Base-by-base conservation (phyloP, 2,888 invertebrate genomes). In the Chrysina gloriosa region DNA sequence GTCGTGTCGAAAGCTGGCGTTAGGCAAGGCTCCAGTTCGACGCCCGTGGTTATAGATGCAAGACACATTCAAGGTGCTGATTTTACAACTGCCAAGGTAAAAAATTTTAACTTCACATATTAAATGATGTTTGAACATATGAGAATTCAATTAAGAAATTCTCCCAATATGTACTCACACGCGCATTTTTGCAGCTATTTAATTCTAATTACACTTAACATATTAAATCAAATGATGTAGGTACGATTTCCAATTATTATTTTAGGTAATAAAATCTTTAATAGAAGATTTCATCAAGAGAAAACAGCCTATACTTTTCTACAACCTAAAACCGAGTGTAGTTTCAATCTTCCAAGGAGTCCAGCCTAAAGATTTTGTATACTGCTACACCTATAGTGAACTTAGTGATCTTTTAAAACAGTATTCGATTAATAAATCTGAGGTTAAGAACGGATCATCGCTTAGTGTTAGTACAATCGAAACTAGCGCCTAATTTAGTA, bases 1-100 rank as follows among this genome's bases (percentile, higher is more conserved):
- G 88, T 92, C 71, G 89, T 96, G 69, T 89, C 90, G 77, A 93
- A 93, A 84, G 91, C 89, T 11, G 91, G 88, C 14, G 84, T 86
- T 6, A 86, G 86, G 73, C 85, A 86, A 66, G 87, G 86, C n/a
- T 85, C 84, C 69, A 84, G 87, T 76, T 78, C 82, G 73, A 84
- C 86, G 47, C 88, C 89, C 1, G 86, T 89, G 50, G 88, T 89
- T 14, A 84, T 89, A 58, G 89, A 89, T 79, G 87, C 88, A 36
- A 84, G 85, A 68, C 89, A 89, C 75, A 87, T 89, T 67, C 87
- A 88, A 76, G 87, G 86, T n/a, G 87, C 88, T 6, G 89, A 90
- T 80, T 89, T 87, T 77, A 89, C 89, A 1, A 87, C 88, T n/a
- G 89, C 89, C 0, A 87, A 86, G 83, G 89, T 89, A 82, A 68